Evolutionary conservation across 2,888 invertebrate species (phyloP), one percentile per base, ranked within the genome.

Genomic region (Acrobasis suavella): DNA sequence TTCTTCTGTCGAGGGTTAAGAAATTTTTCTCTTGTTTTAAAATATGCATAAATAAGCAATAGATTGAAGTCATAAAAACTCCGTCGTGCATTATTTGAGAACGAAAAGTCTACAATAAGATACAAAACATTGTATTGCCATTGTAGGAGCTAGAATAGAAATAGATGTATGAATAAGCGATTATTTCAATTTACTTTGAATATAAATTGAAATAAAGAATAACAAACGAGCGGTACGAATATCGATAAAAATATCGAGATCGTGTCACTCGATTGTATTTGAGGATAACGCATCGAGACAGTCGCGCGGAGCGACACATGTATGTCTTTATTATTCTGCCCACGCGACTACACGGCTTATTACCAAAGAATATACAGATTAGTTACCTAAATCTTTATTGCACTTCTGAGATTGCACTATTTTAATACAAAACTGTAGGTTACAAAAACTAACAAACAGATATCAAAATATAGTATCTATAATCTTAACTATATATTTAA

Each of bases 271-370:
- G 62, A 62, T 62, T 62, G 62, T 62, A 58, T 65, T 66, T 63
- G 54, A 62, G 61, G 51, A 51, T 60, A 56, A 58, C 66, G 67
- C 15, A 62, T 62, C 55, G 62, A 56, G 49, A 16, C 62, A 50
- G 55, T 70, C 63, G 66, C 62, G 68, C 71, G 67, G 50, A 60
- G 72, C 72, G 76, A 77, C 76, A 76, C 64, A 75, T 62, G 62
- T 62, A 82, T 79, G 80, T 81, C 81, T 83, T 82, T 74, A 82
- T 83, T 82, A 81, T 81, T 76, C 81, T 76, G 69, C 83, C 82
- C 80, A 82, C 83, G 80, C 80, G 68, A 68, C 63, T 64, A 60
- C 64, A 58, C 49, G 65, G 65, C 63, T 68, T 67, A 67, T 65
- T 67, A 64, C 16, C 67, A 64, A 61, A 67, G 69, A 69, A 55